Base-by-base conservation (phyloP, 35 echinoderm and acorn worm genomes). In the Lytechinus pictus region DNA sequence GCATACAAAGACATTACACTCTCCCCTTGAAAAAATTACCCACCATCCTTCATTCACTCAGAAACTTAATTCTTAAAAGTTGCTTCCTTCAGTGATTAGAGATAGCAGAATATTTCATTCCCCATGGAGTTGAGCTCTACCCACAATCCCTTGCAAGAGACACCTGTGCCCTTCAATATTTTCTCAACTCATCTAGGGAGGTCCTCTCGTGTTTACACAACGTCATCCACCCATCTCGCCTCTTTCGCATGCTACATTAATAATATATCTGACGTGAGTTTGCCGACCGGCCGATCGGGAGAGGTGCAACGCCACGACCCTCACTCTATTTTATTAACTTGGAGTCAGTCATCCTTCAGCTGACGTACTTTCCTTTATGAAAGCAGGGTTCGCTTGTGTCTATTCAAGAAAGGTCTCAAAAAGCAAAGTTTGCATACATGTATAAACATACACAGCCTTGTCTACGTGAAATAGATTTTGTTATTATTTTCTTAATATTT, bases 251-350 rank as follows among this genome's bases (percentile, higher is more conserved):
- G 66, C 66, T 79, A 79, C 66, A 79, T 79, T 79, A 79, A 79
- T 79, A 79, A 79, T 79, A 79, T 79, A 79, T 79, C 66, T 79
- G 21, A 24, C 66, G 19, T 24, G 19, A 79, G 66, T 24, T 16
- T 79, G 21, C 66, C 5, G 19, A 79, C 19, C 66, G 66, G 8
- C 19, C 66, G 66, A 79, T 7, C 16, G 19, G 66, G 16, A 79
- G 66, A 79, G 66, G 66, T 24, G 19, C 66, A 79, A 79, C 66
- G 19, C 66, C 66, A 79, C 4, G 16, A 79, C 66, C 66, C 66
- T 79, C 66, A 79, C 66, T 79, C 66, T 79, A n/a, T 79, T n/a
- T 79, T 79, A 79, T 79, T 79, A 79, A 79, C 66, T 79, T 79
- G 66, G n/a, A 79, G 66, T 79, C 66, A 79, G n/a, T 79, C 66